These are phyloP conservation scores for Sinotaia quadrata DNA, from an alignment of 2,888 invertebrate species.

Conservation along the genomic window DNA sequence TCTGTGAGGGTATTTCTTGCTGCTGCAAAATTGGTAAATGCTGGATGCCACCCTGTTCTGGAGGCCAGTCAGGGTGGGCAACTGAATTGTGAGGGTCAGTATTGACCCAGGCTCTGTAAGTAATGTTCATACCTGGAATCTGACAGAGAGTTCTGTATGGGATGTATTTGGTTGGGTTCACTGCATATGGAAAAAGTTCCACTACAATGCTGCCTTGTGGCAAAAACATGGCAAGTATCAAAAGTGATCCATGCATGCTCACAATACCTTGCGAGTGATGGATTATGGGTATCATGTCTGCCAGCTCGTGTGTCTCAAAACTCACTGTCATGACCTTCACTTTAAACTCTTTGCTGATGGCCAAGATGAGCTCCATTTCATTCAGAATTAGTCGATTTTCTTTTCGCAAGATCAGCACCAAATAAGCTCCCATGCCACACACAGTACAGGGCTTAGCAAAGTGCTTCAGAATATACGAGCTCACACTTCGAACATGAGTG, in stretches of 20 bases:
- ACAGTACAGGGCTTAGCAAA: slow-evolving; percentile 29
- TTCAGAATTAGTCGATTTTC: slow-evolving; percentile 73
- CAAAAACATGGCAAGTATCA: slow-evolving; percentile 72
- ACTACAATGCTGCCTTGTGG: slow-evolving; percentile 69
- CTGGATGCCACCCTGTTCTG: slow-evolving; percentile 71
- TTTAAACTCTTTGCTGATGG: slow-evolving; percentile 49
- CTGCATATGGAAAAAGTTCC: slow-evolving; percentile 75
- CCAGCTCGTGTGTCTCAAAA: slow-evolving; percentile 57
- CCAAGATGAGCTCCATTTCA: slow-evolving; percentile 69
- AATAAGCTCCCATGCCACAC: slow-evolving; percentile 38
- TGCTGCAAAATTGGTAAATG: slow-evolving; percentile 68
- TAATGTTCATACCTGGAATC: slow-evolving; percentile 65
- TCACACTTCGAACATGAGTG: slow-evolving; percentile 42
- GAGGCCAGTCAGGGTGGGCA: slow-evolving; percentile 69
- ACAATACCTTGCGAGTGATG: slow-evolving; percentile 63
- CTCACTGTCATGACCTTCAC: slow-evolving; percentile 60
- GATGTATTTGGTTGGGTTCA: slow-evolving; percentile 72
- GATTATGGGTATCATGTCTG: slow-evolving; percentile 60
- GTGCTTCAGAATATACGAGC: slow-evolving; percentile 40
- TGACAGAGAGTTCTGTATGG: slow-evolving; percentile 72
- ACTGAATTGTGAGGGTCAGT: slow-evolving; percentile 58
- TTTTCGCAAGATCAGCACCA: slow-evolving; percentile 68
- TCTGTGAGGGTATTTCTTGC: slow-evolving; percentile 56
- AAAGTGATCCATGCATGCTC: slow-evolving; percentile 74
- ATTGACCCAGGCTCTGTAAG: slow-evolving; percentile 73